A percentile compares a stretch with the other conserved stretches of the same genome.
phyloP scores from a whole-genome alignment of 2,113 vertebrate species.

The Drymodes brunneopygia region DNA sequence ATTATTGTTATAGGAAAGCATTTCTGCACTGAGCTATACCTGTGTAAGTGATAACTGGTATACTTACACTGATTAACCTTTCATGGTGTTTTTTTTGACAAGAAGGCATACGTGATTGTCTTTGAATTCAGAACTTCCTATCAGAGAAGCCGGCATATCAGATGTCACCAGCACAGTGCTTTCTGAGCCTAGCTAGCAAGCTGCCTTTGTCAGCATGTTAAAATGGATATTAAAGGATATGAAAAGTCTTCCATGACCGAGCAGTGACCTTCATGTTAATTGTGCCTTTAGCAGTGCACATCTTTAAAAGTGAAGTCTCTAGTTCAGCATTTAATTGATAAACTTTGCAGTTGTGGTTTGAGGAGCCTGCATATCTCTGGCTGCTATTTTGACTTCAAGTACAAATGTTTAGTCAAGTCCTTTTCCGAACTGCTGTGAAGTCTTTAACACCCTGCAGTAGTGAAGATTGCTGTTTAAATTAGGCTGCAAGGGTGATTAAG shows the following conservation, averaged over 20 bases:
- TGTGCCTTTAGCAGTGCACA: not conserved
- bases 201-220: slow-evolving; percentile 19
- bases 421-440: not conserved
- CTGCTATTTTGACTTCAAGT: not conserved
- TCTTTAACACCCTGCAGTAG: not conserved
- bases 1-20: not conserved
- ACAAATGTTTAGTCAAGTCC: not conserved
- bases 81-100: not conserved
- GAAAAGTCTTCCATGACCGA: slow-evolving; percentile 22
- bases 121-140: slow-evolving; percentile 25
- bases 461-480: not conserved
- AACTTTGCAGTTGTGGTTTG: not conserved
- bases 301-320: not conserved
- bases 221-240: slow-evolving; percentile 43
- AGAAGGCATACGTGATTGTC: not conserved
- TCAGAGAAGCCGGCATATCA: not conserved
- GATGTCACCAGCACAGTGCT: slow-evolving; percentile 7
- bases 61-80: slow-evolving; percentile 14
- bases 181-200: slow-evolving; percentile 38
- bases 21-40: not conserved
- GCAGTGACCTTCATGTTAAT: slow-evolving; percentile 26
- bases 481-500: not conserved
- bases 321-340: not conserved
- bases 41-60: not conserved
- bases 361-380: not conserved